Evolutionary conservation across 2,797 vertebrate genomes (phyloP), one percentile per base, ranked within the genome.

Genomic region (Cyprinella venusta): DNA sequence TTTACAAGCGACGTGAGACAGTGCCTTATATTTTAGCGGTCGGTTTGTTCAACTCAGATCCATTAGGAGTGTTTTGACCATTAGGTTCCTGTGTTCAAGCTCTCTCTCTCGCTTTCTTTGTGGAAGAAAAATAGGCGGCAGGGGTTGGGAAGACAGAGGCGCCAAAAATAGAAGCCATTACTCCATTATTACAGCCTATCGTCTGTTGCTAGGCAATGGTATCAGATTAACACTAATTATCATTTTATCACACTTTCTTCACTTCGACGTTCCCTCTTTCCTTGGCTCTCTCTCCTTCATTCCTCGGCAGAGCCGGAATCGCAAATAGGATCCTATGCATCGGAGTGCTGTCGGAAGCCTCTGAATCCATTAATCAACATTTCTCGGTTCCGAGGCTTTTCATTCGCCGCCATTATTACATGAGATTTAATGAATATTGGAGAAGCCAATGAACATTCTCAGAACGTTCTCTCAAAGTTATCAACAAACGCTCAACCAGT

Each of bases 161-260:
- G 84, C 86, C 86, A 88, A 88, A 89, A 90, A 90, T 89, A 90
- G 90, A 88, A 79, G 82, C 87, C 88, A 90, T 90, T 90, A 88
- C 90, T 90, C 86, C 82, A 86, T 90, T 91, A 90, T 88, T 89
- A 87, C 87, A 89, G 86, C 89, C 86, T 85, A 87, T 87, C 80
- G 70, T 87, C 87, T 89, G 90, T 92, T 90, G 91, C 90, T 90
- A 91, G 87, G 90, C 90, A 87, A 90, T 90, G 85, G 87, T 89
- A 89, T 91, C 89, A 91, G 89, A 92, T 90, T 90, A 89, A 90
- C 88, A 88, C 88, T 91, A 90, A 90, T 90, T 89, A 91, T 90
- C 88, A 89, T 90, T 90, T 89, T 88, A 90, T 91, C 90, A 89
- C 87, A 89, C 74, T 88, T 81, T 82, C 86, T 52, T 76, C 81